Base-by-base conservation (phyloP, 2,113 vertebrate genomes). In the Barbus barbus region DNA sequence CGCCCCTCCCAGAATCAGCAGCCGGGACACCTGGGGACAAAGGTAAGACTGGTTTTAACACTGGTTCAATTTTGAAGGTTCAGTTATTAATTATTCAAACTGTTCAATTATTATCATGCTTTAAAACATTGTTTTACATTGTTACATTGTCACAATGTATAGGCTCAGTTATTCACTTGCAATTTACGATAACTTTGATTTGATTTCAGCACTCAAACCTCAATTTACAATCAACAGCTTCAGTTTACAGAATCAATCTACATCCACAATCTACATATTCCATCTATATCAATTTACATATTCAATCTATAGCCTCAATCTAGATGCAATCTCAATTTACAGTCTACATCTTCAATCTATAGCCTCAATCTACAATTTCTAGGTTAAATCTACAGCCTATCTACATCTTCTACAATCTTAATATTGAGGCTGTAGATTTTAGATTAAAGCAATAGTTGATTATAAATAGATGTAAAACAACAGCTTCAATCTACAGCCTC, bases 1-100 rank as follows among this genome's bases (percentile, higher is more conserved):
- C 31, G 98, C 98, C 8, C 98, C 98, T 48, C 96, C 97, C 84
- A 97, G 90, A 91, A 99, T 98, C 91, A 99, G 91, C 84, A 99
- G 94, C 26, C 98, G 97, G 90, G 98, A 98, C 85, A 99, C 98
- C 98, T 99, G 89, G 44, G 87, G 86, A 84, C 41, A 67, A 36
- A 46, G 0, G 24, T 22, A 44, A 36, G 53, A 22, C n/a, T 41
- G n/a, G 71, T n/a, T 53, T 26, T 26, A 26, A 28, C 44, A n/a
- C 28, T 44, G 41, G 12, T 26, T 22, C 26, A 44, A 41, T 44
- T 13, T n/a, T 41, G 22, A 71, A 20, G 3, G 44, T 44, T 44
- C 11, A 44, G 3, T 44, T 46, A 46, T 46, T 46, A 14, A 46
- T 46, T 46, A 46, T 46, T 46, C 4, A 14, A 46, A 46, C 44